phyloP scores from a whole-genome alignment of 2,113 vertebrate species.

The Coptodon bakossiorum region DNA sequence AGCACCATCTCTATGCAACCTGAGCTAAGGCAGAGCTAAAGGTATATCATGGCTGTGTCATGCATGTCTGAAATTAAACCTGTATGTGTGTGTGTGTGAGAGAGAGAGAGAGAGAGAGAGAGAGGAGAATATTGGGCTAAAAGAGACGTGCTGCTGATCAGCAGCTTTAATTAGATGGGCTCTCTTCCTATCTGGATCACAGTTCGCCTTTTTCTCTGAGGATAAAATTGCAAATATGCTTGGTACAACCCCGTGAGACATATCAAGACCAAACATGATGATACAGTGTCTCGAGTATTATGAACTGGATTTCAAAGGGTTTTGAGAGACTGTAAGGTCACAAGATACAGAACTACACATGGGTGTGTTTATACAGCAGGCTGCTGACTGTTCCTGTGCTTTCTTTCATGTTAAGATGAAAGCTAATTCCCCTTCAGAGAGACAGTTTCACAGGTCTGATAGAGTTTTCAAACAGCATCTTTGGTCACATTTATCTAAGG shows the following conservation, averaged over 20 bases:
- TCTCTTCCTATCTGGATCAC: slow-evolving; percentile 6
- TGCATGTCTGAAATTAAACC: not conserved
- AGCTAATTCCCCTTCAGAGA: not conserved
- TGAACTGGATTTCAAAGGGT: not conserved
- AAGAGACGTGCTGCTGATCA: not conserved
- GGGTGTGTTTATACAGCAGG: not conserved
- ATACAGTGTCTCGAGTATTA: not conserved
- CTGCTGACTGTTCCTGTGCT: not conserved
- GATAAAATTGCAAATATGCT: not conserved
- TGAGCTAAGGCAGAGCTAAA: slow-evolving; percentile 2
- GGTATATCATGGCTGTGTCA: not conserved
- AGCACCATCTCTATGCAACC: slow-evolving; percentile 15
- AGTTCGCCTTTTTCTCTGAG: not conserved
- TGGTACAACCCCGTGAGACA: not conserved
- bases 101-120: not conserved
- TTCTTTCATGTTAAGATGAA: slow-evolving; percentile 12
- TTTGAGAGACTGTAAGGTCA: not conserved
- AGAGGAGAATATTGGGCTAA: not conserved
- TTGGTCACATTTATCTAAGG: not conserved
- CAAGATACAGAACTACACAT: not conserved
- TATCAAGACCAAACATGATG: not conserved
- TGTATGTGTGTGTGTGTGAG: not conserved
- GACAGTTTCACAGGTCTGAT: not conserved
- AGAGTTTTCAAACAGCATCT: not conserved
- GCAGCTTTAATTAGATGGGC: slow-evolving; percentile 5